phyloP scores from a whole-genome alignment of 2,888 invertebrate species.

The Tenodera sinensis region DNA sequence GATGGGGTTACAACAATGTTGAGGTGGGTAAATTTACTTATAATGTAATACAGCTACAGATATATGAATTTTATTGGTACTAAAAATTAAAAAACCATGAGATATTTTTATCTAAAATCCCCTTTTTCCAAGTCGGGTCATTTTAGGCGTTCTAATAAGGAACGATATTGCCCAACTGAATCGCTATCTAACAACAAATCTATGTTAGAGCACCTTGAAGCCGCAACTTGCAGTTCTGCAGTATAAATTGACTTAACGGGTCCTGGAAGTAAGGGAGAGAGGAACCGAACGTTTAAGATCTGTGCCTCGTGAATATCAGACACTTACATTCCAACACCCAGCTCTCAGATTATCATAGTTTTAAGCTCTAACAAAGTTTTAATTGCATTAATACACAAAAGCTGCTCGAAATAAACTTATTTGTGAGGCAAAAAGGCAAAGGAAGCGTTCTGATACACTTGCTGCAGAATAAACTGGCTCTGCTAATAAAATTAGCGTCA shows the following conservation, averaged over 20 bases:
- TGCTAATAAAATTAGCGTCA: background rate
- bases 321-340: background rate
- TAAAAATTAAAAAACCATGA: too few relatives aligned
- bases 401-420: conserved; percentile 7
- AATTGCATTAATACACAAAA: conserved; percentile 26
- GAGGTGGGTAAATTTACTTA: too few relatives aligned
- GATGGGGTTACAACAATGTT: too few relatives aligned
- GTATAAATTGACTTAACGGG: background rate
- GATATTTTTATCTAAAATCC: too few relatives aligned
- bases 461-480: background rate
- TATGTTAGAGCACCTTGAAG: too few relatives aligned
- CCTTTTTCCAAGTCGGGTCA: too few relatives aligned
- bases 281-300: background rate
- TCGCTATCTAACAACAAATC: background rate
- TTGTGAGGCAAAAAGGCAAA: background rate
- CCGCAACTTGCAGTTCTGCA: background rate
- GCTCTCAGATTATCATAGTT: conserved; percentile 2
- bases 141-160: too few relatives aligned
- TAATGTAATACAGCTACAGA: too few relatives aligned
- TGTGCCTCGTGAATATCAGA: background rate
- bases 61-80: too few relatives aligned
- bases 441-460: background rate
- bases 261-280: background rate
- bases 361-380: conserved; percentile 22
- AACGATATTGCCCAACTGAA: too few relatives aligned